Percentiles rank a stretch among this genome's conserved stretches.
These are phyloP conservation scores for Tapirus terrestris DNA, from an alignment of 2,113 vertebrate species.

Conservation along the genomic window DNA sequence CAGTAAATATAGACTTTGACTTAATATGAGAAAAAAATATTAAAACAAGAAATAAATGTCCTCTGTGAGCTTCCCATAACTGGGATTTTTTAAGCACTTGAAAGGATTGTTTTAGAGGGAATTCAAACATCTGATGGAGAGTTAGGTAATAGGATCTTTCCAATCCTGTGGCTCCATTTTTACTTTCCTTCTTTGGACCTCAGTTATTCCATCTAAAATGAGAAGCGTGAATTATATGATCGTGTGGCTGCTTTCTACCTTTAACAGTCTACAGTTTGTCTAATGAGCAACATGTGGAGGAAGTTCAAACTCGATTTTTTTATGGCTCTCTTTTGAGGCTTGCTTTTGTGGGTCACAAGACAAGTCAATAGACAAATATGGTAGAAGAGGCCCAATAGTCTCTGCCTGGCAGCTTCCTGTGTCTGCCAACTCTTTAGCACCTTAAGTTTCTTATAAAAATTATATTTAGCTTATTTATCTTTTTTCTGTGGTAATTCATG, in stretches of 20 bases:
- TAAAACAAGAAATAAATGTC: background rate
- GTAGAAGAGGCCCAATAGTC: background rate
- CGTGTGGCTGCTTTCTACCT: background rate
- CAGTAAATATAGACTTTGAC: background rate
- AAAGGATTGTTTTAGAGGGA: background rate
- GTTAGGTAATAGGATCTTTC: background rate
- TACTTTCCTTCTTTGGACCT: background rate
- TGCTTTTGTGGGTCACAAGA: background rate
- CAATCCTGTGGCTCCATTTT: background rate
- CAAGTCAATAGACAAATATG: background rate
- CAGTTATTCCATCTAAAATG: slow-evolving; percentile 1
- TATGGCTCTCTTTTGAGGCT: background rate
- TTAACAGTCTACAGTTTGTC: background rate
- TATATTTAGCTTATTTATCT: background rate
- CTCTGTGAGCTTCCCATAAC: background rate
- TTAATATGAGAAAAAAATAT: background rate
- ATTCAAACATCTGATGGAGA: background rate
- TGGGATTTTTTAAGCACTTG: background rate
- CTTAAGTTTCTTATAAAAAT: background rate
- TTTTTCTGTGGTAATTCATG: background rate
- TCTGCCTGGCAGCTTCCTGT: background rate
- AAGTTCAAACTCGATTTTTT: background rate
- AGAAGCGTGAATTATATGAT: background rate
- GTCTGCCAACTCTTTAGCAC: background rate
- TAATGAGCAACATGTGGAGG: background rate